phyloP scores from a whole-genome alignment of 2,888 invertebrate genomes.

The Idaea dimidiata region DNA sequence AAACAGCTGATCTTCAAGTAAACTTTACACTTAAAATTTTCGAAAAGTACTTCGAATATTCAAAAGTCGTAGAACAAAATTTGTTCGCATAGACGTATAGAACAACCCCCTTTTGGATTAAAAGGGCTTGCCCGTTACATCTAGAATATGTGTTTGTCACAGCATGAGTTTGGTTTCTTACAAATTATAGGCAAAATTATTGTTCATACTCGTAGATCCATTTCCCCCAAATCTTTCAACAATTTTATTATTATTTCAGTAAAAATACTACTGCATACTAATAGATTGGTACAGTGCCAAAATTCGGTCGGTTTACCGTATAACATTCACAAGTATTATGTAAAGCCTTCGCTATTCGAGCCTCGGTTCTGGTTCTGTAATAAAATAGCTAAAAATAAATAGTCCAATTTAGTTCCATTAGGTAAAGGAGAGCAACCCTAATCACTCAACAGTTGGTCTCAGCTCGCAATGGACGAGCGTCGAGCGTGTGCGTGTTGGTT shows the following conservation, averaged over 20 bases:
- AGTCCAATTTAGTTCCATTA: constrained; percentile 4
- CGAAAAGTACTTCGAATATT: no score
- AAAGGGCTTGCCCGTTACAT: no score
- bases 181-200: background rate
- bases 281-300: background rate
- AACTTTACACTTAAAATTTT: no score
- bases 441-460: constrained; percentile 75
- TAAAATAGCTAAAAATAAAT: constrained; percentile 6
- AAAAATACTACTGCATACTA: background rate
- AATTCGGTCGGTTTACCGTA: background rate
- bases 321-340: background rate
- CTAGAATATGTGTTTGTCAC: no score
- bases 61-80: no score
- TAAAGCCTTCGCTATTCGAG: background rate
- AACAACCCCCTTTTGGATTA: no score
- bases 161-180: no score
- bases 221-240: background rate
- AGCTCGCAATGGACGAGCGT: constrained; percentile 50
- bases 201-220: background rate
- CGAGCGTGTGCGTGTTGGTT: constrained; percentile 65
- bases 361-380: background rate
- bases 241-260: background rate
- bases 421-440: constrained; percentile 18
- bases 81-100: no score
- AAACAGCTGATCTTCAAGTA: no score